Conservation (phyloP, 2,888 invertebrate genomes). For the Chorisops tibialis region DNA sequence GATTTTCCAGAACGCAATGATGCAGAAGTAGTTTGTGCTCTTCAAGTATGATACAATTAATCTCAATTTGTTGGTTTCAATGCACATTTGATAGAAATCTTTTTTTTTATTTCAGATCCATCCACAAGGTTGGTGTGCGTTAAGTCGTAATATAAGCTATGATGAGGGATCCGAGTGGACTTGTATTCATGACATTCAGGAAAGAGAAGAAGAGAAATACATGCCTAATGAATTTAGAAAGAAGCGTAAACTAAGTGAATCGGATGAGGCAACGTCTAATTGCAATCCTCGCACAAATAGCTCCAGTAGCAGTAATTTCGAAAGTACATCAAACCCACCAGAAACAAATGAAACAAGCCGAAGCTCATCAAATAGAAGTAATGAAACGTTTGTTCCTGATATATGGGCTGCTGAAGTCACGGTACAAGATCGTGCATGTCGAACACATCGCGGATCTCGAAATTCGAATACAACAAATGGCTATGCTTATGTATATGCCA, state of each 20-base stretch:
- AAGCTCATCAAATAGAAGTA: constrained; percentile 21
- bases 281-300: neutral
- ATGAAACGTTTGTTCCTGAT: constrained; percentile 47
- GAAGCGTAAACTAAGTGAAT: constrained; percentile 39
- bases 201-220: constrained; percentile 49
- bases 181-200: constrained; percentile 89
- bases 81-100: neutral
- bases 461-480: constrained; percentile 43
- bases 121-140: constrained; percentile 84
- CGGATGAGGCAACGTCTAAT: constrained; percentile 27
- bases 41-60: constrained; percentile 58
- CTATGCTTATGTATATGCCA: constrained; percentile 51
- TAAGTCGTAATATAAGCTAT: constrained; percentile 82
- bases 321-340: constrained; percentile 13
- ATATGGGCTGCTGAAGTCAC: constrained; percentile 53
- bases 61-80: neutral
- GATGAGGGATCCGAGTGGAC: constrained; percentile 92
- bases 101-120: constrained; percentile 62
- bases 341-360: neutral
- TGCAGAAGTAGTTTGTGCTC: constrained; percentile 85
- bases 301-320: constrained; percentile 31
- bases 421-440: constrained; percentile 47
- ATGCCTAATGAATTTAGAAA: constrained; percentile 22
- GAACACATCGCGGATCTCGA: constrained; percentile 43
- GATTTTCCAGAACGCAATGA: constrained; percentile 86